phyloP scores from a whole-genome alignment of 2,797 vertebrate genomes.

The Pachyuromys duprasi region DNA sequence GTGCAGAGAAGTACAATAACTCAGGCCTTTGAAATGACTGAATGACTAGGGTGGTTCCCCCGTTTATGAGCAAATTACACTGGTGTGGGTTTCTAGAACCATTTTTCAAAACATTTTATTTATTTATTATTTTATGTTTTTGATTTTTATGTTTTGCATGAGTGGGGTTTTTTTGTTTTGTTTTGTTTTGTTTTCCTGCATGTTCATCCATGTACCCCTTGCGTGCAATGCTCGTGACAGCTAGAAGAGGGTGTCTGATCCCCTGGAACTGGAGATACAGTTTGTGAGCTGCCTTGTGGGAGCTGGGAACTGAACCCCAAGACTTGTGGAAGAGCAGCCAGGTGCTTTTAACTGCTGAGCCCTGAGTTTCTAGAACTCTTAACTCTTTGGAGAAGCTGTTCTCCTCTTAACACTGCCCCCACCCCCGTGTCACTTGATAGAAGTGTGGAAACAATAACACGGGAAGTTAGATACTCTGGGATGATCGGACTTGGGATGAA shows the following conservation, averaged over 20 bases:
- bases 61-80: constrained; percentile 42
- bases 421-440: background rate
- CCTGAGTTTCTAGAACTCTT: background rate
- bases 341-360: background rate
- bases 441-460: background rate
- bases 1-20: background rate
- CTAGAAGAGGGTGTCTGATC: background rate
- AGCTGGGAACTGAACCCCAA: background rate
- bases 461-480: background rate
- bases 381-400: background rate
- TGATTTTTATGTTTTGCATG: background rate
- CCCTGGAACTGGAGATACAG: background rate
- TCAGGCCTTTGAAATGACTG: background rate
- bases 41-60: background rate
- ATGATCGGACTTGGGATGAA: background rate
- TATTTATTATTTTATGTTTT: background rate
- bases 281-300: background rate
- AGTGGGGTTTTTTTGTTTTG: background rate
- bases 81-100: background rate
- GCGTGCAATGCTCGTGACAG: background rate
- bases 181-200: background rate
- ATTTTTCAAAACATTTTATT: background rate
- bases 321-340: background rate
- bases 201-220: background rate
- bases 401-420: background rate